These are phyloP conservation scores for Parnassius orleans DNA, from an alignment of 2,888 invertebrate species.

Conservation along the genomic window DNA sequence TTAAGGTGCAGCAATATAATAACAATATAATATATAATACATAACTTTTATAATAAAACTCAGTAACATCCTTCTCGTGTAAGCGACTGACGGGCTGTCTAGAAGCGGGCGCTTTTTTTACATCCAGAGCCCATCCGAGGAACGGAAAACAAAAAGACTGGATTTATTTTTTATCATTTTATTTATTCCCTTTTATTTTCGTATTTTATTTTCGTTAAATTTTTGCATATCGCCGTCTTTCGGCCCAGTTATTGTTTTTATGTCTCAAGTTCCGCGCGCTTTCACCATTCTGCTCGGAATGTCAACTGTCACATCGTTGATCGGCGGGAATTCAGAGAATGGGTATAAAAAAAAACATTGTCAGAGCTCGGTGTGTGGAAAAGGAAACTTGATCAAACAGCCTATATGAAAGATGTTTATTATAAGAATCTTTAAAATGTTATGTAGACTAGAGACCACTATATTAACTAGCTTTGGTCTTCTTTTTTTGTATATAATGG, in stretches of 20 bases:
- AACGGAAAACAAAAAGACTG: conserved; percentile 77
- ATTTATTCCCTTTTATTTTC: conserved; percentile 73
- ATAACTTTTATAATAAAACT: conserved; percentile 21
- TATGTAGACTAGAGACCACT: conserved; percentile 23
- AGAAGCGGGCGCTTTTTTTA: conserved; percentile 79
- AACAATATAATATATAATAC: no score
- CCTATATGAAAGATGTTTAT: conserved; percentile 14
- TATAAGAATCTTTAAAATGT: conserved; percentile 8
- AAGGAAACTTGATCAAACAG: conserved; percentile 30
- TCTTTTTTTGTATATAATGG: not conserved
- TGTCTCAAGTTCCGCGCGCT: conserved; percentile 47
- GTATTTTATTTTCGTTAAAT: conserved; percentile 70
- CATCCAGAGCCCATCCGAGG: conserved; percentile 75
- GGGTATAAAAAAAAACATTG: conserved; percentile 38
- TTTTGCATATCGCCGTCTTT: conserved; percentile 66
- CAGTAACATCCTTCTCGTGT: conserved; percentile 43
- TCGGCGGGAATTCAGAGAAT: conserved; percentile 47
- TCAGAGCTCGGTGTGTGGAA: conserved; percentile 45
- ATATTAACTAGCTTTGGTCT: no score
- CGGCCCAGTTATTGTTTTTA: conserved; percentile 54
- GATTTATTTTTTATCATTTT: conserved; percentile 79
- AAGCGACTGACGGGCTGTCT: conserved; percentile 66
- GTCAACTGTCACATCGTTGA: conserved; percentile 56
- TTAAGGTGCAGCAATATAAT: no score
- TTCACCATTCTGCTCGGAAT: conserved; percentile 56